Base-by-base conservation (phyloP, 2,888 invertebrate species). In the Prostheceraeus crozeri region DNA sequence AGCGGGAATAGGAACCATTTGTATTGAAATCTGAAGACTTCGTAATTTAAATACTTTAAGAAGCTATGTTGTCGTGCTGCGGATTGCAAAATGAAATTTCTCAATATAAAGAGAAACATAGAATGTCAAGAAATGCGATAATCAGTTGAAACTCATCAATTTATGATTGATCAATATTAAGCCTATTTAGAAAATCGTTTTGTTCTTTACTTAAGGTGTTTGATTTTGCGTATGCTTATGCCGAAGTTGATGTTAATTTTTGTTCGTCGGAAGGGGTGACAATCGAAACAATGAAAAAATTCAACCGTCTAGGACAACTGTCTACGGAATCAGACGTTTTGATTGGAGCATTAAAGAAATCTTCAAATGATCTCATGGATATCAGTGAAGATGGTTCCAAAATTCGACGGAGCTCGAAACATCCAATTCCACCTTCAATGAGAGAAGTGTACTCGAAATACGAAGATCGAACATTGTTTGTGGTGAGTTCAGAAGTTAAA, bases 261-360 rank as follows among this genome's bases (percentile, higher is more conserved):
- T n/a, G n/a, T n/a, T n/a, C n/a, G n/a, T n/a, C n/a, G n/a, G n/a
- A 58, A 72, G 78, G 96, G 96, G 83, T 98, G 19, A 83, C 87
- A 0, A 73, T 96, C 46, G 83, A 84, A 0, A 83, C 86, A 0
- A 81, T 98, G 76, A 78, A 86, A 48, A 89, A 84, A 61, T 98
- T 96, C 75, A 90, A 93, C 75, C 82, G 93, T 21, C 81, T 96
- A 53, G 73, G 74, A 60, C 45, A 82, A 30, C 72, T 94, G 11
- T 82, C 84, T 0, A 81, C 78, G 1, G 86, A 91, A 67, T 65
- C 77, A 0, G 80, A 82, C 27, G 80, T 83, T 0, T 88, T 96
- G 64, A 80, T 83, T 1, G 81, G 81, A 59, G 85, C 90, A 0
- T 69, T 93, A 1, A 81, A 82, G 64, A 85, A 85, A 66, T 85